Base-by-base conservation (phyloP, 1,140 invertebrate genomes). In the Drosophila santomea region DNA sequence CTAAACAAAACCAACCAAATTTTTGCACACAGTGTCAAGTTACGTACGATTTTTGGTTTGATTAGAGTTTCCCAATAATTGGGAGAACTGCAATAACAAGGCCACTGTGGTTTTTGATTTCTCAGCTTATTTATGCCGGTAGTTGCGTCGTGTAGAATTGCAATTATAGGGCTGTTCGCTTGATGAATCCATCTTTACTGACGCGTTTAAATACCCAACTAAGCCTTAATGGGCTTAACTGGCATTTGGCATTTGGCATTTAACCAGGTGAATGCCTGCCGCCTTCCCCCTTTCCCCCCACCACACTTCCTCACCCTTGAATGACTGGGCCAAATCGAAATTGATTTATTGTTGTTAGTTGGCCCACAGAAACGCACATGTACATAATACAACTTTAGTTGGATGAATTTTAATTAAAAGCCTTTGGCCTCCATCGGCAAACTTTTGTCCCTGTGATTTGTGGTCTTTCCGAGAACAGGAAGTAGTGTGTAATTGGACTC, bases 351-450 rank as follows among this genome's bases (percentile, higher is more conserved):
- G 39, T 45, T 63, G 60, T 63, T 57, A 44, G 41, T 58, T 66
- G 45, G 51, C 51, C 43, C 17, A 51, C n/a, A n/a, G 1, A 7
- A 44, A 51, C 57, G 15, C 45, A 51, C 25, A 51, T 48, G 32
- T 28, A 51, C 45, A 41, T 32, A 43, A 48, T 32, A 43, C 25
- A 48, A 51, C 28, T 67, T 47, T 47, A 38, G 43, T 20, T 28
- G 55, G 54, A 35, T 48, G 55, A 58, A 66, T 66, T 59, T 66
- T 59, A 66, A 66, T 66, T 66, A 66, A 66, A 66, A 45, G 35
- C 62, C 35, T 51, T 60, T 60, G 58, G 58, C 47, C 57, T 57
- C 23, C 23, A 43, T 25, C 14, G 32, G 32, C 50, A 39, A 58
- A 64, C 43, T 64, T 55, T 66, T 28, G 45, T n/a, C 17, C 39